Percentiles rank a stretch among this genome's conserved stretches.
phyloP scores from a whole-genome alignment of 2,888 invertebrate genomes.

The Aphodius granarius region DNA sequence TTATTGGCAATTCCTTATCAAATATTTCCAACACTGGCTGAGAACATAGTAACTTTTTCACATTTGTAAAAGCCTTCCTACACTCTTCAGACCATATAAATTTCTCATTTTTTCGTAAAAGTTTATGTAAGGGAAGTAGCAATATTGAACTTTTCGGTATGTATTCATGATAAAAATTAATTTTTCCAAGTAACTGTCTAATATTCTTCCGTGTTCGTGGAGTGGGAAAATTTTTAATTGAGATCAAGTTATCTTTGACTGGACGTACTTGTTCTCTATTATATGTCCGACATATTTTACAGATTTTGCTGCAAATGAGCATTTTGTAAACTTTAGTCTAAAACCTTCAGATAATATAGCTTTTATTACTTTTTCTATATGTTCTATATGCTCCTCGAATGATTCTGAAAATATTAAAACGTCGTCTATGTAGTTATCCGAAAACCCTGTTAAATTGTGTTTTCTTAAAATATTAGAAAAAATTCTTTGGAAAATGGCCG shows the following conservation, averaged over 20 bases:
- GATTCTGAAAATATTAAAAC: slow-evolving; percentile 32
- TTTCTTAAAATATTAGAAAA: slow-evolving; percentile 28
- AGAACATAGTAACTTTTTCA: slow-evolving; percentile 17
- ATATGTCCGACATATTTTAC: slow-evolving; percentile 25
- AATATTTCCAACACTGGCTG: slow-evolving; percentile 17
- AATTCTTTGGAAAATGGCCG: slow-evolving; percentile 34
- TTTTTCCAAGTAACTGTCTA: slow-evolving; percentile 25
- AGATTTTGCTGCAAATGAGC: slow-evolving; percentile 17
- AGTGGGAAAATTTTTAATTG: slow-evolving; percentile 24
- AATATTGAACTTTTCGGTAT: slow-evolving; percentile 20
- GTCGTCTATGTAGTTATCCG: slow-evolving; percentile 34
- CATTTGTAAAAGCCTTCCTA: slow-evolving; percentile 9
- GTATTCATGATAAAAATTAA: slow-evolving; percentile 27
- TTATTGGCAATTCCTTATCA: slow-evolving; percentile 15
- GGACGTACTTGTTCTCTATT: slow-evolving; percentile 24
- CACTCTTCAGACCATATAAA: slow-evolving; percentile 22
- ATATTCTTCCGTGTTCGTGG: slow-evolving; percentile 30
- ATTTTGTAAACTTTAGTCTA: slow-evolving; percentile 26
- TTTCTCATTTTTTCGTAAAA: slow-evolving; percentile 13
- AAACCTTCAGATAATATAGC: slow-evolving; percentile 28
- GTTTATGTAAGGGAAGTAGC: slow-evolving; percentile 22
- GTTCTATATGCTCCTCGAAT: slow-evolving; percentile 31
- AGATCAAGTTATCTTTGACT: slow-evolving; percentile 24
- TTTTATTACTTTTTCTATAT: slow-evolving; percentile 26
- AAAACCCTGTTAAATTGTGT: slow-evolving; percentile 28